Conservation (phyloP, 2,797 vertebrate genomes). For the Cuniculus paca region DNA sequence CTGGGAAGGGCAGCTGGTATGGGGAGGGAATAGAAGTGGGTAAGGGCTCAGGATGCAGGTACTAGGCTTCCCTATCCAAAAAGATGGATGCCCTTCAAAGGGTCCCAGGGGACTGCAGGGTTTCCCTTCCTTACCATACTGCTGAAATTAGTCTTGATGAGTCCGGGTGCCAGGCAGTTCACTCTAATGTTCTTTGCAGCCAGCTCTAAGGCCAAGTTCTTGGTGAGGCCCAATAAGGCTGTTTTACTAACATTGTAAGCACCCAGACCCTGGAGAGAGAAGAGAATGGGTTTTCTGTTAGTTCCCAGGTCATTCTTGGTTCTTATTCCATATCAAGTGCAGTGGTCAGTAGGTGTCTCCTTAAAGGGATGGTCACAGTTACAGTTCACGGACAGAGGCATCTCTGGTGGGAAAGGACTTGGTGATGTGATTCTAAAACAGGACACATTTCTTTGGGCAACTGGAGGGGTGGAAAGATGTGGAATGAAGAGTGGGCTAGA, state of each 20-base stretch:
- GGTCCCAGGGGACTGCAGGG: background rate
- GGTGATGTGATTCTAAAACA: constrained; percentile 35
- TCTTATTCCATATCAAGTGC: background rate
- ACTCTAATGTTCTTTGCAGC: constrained; percentile 92
- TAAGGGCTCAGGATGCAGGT: background rate
- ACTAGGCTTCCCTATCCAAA: background rate
- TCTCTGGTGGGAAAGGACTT: constrained; percentile 17
- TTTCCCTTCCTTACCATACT: constrained; percentile 86
- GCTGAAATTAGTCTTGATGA: constrained; percentile 95
- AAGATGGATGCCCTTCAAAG: background rate
- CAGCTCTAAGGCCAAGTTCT: constrained; percentile 91
- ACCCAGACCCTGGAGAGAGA: constrained; percentile 89
- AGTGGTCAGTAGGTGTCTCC: background rate
- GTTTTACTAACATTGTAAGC: constrained; percentile 96
- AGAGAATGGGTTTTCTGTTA: background rate
- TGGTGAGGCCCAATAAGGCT: constrained; percentile 93
- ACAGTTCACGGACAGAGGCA: background rate
- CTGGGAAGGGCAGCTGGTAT: background rate
- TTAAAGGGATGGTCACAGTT: background rate
- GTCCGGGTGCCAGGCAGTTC: constrained; percentile 94
- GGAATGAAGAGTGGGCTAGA: background rate
- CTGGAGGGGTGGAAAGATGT: background rate
- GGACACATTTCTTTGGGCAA: background rate
- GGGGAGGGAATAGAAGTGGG: background rate
- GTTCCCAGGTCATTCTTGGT: constrained; percentile 49